Evolutionary conservation across 2,797 vertebrate species (phyloP), one percentile per base, ranked within the genome.

Genomic region (Telmatherina bonti): DNA sequence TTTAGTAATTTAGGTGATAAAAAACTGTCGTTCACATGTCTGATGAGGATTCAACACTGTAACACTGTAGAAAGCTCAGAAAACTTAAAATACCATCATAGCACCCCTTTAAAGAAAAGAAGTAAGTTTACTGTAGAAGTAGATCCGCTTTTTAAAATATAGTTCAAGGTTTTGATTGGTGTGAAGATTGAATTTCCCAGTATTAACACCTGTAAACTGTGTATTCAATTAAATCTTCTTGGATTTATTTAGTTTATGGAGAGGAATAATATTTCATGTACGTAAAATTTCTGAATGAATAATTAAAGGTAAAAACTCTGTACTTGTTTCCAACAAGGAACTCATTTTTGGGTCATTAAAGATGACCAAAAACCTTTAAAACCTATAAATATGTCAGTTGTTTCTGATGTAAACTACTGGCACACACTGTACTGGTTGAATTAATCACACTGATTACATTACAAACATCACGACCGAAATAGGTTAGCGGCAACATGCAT

Each of bases 111-210:
- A n/a, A 20, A 30, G 26, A 18, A 52, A 15, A 26, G 9, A 20
- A 57, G 20, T 61, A 33, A 35, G 38, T 27, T 27, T 15, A 51
- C 63, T 47, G 27, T 20, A 3, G 49, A 5, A 7, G 26, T 11
- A 59, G 5, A 51, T 64, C 11, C 16, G 7, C 24, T 54, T 62
- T 71, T 58, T 10, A 3, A 47, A 3, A 7, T 51, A 1, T n/a
- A 38, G 57, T 66, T 59, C 16, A 69, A 74, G 22, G 1, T 53
- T 72, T 52, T 59, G 45, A 52, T 72, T 45, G 72, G 67, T 63
- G 58, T 54, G 10, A 49, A 67, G 41, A 55, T 54, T 1, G 49
- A 6, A 9, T 0, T 6, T 30, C 38, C 20, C 11, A 30, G 36
- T 47, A 22, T 62, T 67, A 22, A 57, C 47, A 77, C 65, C 47